These are phyloP conservation scores for Drosophila paucipuncta DNA, from an alignment of 2,888 invertebrate genomes.

Conservation along the genomic window DNA sequence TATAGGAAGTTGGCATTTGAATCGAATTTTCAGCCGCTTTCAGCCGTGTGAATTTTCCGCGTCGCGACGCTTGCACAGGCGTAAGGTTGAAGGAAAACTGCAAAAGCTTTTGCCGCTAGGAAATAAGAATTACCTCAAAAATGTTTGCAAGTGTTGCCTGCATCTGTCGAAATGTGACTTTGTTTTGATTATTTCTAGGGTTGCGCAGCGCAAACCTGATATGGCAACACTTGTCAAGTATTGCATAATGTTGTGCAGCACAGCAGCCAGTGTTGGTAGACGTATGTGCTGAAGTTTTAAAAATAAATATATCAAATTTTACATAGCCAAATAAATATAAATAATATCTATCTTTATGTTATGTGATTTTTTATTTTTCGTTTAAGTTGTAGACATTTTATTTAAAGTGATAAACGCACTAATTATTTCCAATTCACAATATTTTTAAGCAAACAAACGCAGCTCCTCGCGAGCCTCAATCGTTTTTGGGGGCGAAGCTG, in stretches of 20 bases:
- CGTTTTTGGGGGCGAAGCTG: constrained; percentile 87
- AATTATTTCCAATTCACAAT: constrained; percentile 50
- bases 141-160: constrained; percentile 61
- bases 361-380: neutral
- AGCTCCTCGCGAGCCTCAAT: constrained; percentile 78
- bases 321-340: neutral
- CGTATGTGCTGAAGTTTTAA: neutral
- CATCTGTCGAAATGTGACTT: constrained; percentile 55
- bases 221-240: constrained; percentile 48
- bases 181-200: constrained; percentile 61
- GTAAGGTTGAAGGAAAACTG: constrained; percentile 71
- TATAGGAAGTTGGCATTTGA: constrained; percentile 48
- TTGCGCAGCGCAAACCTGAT: constrained; percentile 23
- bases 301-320: neutral
- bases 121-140: constrained; percentile 64
- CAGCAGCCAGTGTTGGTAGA: constrained; percentile 27
- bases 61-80: constrained; percentile 53
- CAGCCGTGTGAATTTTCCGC: constrained; percentile 47
- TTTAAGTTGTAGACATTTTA: constrained; percentile 54
- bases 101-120: constrained; percentile 73
- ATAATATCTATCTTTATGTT: neutral
- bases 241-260: constrained; percentile 35
- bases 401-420: constrained; percentile 56
- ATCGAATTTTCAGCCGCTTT: constrained; percentile 65
- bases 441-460: constrained; percentile 77